A percentile compares a stretch with the other conserved stretches of the same genome.
phyloP scores from a whole-genome alignment of 2,797 vertebrate genomes.

The Potorous gilbertii region DNA sequence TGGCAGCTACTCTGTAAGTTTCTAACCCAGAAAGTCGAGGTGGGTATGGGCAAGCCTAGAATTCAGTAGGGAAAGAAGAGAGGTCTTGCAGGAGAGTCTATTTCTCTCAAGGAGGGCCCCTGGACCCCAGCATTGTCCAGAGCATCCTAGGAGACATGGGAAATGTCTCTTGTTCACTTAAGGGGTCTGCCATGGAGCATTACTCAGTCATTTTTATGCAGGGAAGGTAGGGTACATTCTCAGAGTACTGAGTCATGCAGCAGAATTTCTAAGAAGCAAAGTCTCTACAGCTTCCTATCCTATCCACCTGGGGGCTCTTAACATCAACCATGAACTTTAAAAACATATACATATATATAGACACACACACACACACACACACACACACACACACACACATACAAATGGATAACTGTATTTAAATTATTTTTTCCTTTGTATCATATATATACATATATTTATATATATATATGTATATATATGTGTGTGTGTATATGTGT shows the following conservation, averaged over 20 bases:
- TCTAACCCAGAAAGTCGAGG: background rate
- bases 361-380: too few relatives aligned
- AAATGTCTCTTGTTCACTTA: background rate
- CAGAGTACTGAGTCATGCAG: background rate
- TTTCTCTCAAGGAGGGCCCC: background rate
- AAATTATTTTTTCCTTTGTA: too few relatives aligned
- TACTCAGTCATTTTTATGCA: background rate
- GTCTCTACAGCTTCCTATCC: background rate
- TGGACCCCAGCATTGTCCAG: background rate
- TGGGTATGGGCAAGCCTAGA: background rate
- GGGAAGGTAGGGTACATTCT: background rate
- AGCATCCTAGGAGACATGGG: background rate
- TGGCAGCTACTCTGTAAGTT: slow-evolving; percentile 93
- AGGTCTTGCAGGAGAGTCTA: background rate
- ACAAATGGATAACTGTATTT: too few relatives aligned
- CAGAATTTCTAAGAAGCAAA: background rate
- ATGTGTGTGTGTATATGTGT: too few relatives aligned
- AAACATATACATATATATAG: background rate
- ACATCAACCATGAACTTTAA: background rate
- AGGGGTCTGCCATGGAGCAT: background rate
- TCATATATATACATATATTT: too few relatives aligned
- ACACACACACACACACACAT: too few relatives aligned
- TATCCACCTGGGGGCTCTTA: background rate
- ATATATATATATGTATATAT: too few relatives aligned
- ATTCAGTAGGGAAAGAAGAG: background rate